Evolutionary conservation across 2,888 invertebrate genomes (phyloP), one percentile per base, ranked within the genome.

Genomic region (Drepana falcataria): DNA sequence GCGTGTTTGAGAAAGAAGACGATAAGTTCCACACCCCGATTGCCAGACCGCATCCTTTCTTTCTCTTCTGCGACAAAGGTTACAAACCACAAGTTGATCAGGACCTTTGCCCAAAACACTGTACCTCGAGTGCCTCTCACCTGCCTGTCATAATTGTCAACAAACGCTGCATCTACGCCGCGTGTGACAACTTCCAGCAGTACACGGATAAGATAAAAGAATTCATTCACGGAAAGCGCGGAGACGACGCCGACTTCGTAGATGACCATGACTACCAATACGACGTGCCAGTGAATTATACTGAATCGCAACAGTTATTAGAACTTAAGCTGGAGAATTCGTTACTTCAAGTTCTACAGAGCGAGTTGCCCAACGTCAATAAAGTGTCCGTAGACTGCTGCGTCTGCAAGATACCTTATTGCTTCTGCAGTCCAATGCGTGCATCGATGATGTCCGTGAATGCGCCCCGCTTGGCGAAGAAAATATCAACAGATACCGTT

Each of bases 141-240:
- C 57, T 89, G 2, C 90, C 90, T 2, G 86, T 84, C 1, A 71
- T 90, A 9, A 69, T 90, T 2, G 68, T 90, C 33, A 90, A 90
- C 62, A 85, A 87, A 57, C 73, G 69, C 56, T 84, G 70, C 49
- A 75, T 91, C 9, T 90, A 91, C 59, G 76, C 86, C 0, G 83
- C 83, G 35, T 90, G 90, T 54, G 84, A 90, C 55, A 87, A 87
- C 61, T 77, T 87, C 35, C 74, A 82, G 47, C 62, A 73, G 51
- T 86, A 82, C 49, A 73, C 78, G 4, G 74, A 83, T 49, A 83
- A 83, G 72, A 64, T 87, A 33, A 73, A 73, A n/a, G 65, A 76
- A 9, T 84, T 75, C 54, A 61, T 87, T 7, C 62, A 77, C n/a
- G 81, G 81, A 1, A 59, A 61, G 33, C 71, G 77, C 9, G 81